Conservation (phyloP, 2,797 vertebrate species). For the Megalops cyprinoides region DNA sequence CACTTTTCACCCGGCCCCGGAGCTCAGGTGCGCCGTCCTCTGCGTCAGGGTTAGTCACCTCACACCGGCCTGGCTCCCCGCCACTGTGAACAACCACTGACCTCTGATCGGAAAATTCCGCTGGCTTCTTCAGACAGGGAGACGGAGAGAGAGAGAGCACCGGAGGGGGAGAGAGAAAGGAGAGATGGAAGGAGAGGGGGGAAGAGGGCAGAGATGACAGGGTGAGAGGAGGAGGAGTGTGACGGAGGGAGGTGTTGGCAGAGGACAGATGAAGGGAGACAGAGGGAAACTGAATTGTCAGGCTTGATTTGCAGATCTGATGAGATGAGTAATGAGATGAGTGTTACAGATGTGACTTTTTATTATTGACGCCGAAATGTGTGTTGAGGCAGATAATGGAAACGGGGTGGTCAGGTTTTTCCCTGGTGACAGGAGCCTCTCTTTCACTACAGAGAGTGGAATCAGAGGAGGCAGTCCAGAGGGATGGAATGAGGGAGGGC, state of each 20-base stretch:
- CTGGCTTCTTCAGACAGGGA: background rate
- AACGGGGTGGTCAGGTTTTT: too few relatives aligned
- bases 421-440: too few relatives aligned
- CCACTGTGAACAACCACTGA: background rate
- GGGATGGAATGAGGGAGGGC: background rate
- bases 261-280: background rate
- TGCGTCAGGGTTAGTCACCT: background rate
- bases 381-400: too few relatives aligned
- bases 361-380: too few relatives aligned
- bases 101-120: slow-evolving; percentile 26
- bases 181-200: background rate
- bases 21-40: slow-evolving; percentile 7
- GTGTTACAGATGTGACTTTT: too few relatives aligned
- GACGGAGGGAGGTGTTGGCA: background rate
- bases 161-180: background rate
- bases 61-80: background rate
- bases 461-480: background rate
- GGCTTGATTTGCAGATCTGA: too few relatives aligned
- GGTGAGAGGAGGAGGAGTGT: background rate
- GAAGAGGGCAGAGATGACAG: background rate
- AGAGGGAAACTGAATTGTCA: background rate
- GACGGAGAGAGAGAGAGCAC: background rate
- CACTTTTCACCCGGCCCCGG: background rate
- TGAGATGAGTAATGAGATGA: too few relatives aligned
- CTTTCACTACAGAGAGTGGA: too few relatives aligned